phyloP scores from a whole-genome alignment of 2,113 vertebrate genomes.

The Caranx ignobilis region DNA sequence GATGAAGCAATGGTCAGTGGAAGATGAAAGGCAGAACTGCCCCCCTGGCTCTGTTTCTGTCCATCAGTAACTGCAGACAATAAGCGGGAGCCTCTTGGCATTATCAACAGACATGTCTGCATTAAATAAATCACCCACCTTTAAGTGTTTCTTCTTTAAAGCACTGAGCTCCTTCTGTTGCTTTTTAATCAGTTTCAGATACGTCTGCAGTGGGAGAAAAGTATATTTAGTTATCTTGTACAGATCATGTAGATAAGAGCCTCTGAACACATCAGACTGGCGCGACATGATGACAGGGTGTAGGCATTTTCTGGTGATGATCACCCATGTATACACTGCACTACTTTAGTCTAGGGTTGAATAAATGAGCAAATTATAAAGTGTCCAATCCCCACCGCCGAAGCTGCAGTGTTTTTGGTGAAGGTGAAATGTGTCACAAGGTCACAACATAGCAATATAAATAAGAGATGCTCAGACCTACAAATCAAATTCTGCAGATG shows the following conservation, averaged over 20 bases:
- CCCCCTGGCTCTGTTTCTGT: constrained; percentile 4
- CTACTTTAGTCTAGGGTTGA: not conserved
- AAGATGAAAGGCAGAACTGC: constrained; percentile 55
- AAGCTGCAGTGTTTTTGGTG: no score
- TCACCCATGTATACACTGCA: not conserved
- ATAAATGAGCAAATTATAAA: no score
- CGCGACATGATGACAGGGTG: not conserved
- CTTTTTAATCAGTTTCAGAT: constrained; percentile 96
- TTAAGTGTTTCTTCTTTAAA: constrained; percentile 97
- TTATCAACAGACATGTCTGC: constrained; percentile 1
- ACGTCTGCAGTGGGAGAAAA: constrained; percentile 85
- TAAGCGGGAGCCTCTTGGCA: constrained; percentile 36
- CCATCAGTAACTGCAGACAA: constrained; percentile 38
- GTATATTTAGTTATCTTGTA: not conserved
- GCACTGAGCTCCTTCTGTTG: constrained; percentile 95
- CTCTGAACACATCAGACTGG: not conserved
- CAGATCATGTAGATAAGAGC: not conserved
- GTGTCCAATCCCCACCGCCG: no score
- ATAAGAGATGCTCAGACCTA: no score
- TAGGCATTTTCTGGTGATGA: not conserved
- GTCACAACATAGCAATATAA: no score
- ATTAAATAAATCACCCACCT: constrained; percentile 84
- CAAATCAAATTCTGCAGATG: no score
- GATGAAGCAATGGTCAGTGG: constrained; percentile 28
- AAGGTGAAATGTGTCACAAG: no score